These are phyloP conservation scores for Larimichthys crocea DNA, from an alignment of 2,113 vertebrate genomes.

Conservation along the genomic window DNA sequence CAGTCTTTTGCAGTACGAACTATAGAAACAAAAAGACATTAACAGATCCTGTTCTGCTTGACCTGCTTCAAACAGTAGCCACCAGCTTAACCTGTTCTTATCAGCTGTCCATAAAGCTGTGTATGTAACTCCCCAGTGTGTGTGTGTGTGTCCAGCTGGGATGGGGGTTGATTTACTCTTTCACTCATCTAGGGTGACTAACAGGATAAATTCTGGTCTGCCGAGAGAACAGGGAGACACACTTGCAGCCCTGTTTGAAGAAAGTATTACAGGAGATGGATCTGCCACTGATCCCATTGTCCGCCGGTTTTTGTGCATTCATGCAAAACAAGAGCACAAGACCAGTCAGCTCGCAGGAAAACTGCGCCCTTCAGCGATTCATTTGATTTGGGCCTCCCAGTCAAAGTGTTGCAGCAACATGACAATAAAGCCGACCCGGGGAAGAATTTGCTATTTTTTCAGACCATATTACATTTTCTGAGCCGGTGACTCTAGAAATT, in stretches of 20 bases:
- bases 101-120: constrained; percentile 80
- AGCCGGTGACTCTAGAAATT: constrained; percentile 74
- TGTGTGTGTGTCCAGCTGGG: constrained; percentile 79
- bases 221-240: constrained; percentile 81
- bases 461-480: constrained; percentile 70
- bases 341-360: constrained; percentile 57
- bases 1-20: constrained; percentile 60
- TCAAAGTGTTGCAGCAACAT: constrained; percentile 39
- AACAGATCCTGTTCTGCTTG: constrained; percentile 81
- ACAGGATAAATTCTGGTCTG: constrained; percentile 83
- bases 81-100: constrained; percentile 79
- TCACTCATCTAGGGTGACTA: constrained; percentile 85
- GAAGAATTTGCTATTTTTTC: constrained; percentile 66
- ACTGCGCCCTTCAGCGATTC: constrained; percentile 50
- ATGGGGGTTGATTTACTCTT: constrained; percentile 81
- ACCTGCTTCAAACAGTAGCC: constrained; percentile 80
- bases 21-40: constrained; percentile 77
- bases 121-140: constrained; percentile 60
- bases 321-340: constrained; percentile 71
- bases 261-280: constrained; percentile 81
- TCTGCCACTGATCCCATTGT: constrained; percentile 83
- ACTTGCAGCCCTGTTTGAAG: constrained; percentile 81
- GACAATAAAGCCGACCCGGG: constrained; percentile 58
- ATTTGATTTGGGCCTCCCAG: constrained; percentile 69
- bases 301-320: constrained; percentile 69